These are phyloP conservation scores for Zaprionus davidi DNA, from an alignment of 1,140 invertebrate genomes.

Conservation along the genomic window DNA sequence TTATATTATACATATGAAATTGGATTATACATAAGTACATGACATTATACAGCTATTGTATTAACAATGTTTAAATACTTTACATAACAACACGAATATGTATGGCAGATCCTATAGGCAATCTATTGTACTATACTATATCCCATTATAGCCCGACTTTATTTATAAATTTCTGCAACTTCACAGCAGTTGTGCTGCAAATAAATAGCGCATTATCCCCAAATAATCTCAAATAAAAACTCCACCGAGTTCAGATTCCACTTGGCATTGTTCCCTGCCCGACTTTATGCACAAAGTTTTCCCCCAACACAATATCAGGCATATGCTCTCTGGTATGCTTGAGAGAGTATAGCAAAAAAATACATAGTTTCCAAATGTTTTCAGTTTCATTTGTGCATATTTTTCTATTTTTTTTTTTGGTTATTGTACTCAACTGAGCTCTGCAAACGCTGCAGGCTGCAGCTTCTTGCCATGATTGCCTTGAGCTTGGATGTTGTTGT, in stretches of 20 bases:
- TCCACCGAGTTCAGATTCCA: neutral
- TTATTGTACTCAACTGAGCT: neutral
- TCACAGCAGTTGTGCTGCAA: neutral
- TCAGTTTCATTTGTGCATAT: conserved; percentile 29
- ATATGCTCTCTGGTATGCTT: conserved; percentile 5
- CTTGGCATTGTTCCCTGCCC: neutral
- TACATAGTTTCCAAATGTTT: conserved; percentile 27
- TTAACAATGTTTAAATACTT: neutral
- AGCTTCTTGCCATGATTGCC: conserved; percentile 49
- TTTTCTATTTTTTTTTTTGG: neutral
- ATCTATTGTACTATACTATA: neutral
- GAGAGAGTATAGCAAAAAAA: conserved; percentile 3
- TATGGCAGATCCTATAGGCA: neutral
- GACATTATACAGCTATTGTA: no score
- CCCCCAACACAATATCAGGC: conserved; percentile 3
- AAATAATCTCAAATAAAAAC: conserved; percentile 2
- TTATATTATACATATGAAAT: no score
- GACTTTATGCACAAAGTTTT: conserved; percentile 4
- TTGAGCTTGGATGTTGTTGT: conserved; percentile 31
- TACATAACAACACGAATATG: neutral
- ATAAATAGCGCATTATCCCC: conserved; percentile 5
- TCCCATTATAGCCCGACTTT: neutral
- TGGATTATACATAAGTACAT: no score
- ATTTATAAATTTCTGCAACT: neutral
- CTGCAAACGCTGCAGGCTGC: conserved; percentile 20